These are phyloP conservation scores for Ostrea denselamellosa DNA, from an alignment of 1,140 invertebrate genomes.

Conservation along the genomic window DNA sequence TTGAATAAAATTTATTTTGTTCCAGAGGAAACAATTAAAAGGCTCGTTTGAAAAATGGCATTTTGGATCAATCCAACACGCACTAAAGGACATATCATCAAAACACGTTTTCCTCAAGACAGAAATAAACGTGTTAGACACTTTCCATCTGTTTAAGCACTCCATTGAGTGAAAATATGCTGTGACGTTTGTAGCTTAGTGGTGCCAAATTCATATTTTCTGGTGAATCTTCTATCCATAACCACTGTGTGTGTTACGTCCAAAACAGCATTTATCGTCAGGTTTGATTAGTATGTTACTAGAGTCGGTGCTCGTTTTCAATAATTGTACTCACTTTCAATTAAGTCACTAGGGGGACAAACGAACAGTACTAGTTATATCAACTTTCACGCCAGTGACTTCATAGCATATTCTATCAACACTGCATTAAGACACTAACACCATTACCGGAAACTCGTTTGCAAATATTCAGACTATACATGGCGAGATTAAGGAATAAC, in stretches of 20 bases:
- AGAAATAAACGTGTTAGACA: not conserved
- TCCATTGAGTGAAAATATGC: not conserved
- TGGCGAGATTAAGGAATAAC: conserved; percentile 27
- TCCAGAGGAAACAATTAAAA: too few relatives aligned
- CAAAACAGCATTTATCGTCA: not conserved
- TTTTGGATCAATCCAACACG: too few relatives aligned
- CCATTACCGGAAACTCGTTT: conserved; percentile 15
- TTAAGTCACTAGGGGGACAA: not conserved
- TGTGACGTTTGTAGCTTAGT: not conserved
- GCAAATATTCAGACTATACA: conserved; percentile 33
- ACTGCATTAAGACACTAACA: not conserved
- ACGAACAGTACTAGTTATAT: not conserved
- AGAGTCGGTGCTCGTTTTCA: not conserved
- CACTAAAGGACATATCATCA: not conserved
- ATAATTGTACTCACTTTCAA: not conserved
- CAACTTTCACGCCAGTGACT: conserved; percentile 1
- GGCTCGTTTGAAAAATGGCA: too few relatives aligned
- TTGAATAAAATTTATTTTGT: too few relatives aligned
- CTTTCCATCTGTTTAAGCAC: conserved; percentile 13
- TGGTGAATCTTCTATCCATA: not conserved
- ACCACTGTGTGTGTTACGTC: not conserved
- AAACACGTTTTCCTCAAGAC: not conserved
- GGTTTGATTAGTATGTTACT: not conserved
- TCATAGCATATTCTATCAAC: not conserved
- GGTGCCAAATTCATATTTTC: not conserved